Conservation (phyloP, 2,797 vertebrate genomes). For the Clarias laeviceps region DNA sequence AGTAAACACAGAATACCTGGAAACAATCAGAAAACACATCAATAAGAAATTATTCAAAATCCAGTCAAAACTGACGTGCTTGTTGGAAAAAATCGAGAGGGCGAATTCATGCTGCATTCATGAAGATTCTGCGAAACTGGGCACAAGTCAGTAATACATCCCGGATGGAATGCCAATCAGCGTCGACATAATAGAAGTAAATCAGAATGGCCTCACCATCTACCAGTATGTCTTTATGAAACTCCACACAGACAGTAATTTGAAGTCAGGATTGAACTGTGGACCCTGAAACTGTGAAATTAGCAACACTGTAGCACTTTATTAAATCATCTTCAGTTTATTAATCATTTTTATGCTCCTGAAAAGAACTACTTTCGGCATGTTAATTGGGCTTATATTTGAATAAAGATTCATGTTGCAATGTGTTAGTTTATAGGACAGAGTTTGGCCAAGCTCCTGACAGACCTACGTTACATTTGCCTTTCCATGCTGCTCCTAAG, state of each 20-base stretch:
- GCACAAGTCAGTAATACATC: background rate
- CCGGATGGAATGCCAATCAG: background rate
- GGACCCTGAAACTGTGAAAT: background rate
- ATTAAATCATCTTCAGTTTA: conserved; percentile 14
- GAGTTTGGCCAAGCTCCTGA: conserved; percentile 36
- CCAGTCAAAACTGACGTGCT: background rate
- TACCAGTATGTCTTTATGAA: background rate
- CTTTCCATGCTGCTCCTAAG: conserved; percentile 39
- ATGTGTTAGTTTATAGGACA: conserved; percentile 34
- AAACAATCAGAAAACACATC: background rate
- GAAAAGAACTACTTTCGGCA: conserved; percentile 46
- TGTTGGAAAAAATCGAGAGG: background rate
- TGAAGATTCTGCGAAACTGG: background rate
- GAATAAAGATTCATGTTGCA: conserved; percentile 40
- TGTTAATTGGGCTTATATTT: conserved; percentile 50
- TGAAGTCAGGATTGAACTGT: background rate
- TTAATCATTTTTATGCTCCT: conserved; percentile 41
- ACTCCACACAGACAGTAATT: background rate
- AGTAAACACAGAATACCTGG: background rate
- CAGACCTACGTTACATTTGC: conserved; percentile 35
- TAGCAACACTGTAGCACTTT: background rate
- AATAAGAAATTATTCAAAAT: background rate
- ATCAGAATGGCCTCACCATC: background rate
- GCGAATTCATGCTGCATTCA: too few species aligned
- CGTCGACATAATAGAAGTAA: background rate